phyloP scores from a whole-genome alignment of 2,113 vertebrate genomes.

The Vidua chalybeata region DNA sequence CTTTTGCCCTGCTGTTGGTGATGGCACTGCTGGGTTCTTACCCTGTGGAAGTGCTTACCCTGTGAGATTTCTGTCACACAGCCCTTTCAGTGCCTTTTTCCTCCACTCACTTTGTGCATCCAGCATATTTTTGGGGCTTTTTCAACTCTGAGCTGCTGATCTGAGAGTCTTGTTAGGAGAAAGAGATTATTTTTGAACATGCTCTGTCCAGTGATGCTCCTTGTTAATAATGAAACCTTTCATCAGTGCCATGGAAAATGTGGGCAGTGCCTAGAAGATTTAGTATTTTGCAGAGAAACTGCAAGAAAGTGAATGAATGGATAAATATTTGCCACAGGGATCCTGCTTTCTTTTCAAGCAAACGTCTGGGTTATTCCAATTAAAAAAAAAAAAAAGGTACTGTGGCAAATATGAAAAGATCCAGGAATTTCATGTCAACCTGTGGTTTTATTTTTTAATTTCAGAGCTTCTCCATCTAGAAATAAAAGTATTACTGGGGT shows the following conservation, averaged over 20 bases:
- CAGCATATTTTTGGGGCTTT: background rate
- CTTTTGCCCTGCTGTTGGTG: too few relatives aligned
- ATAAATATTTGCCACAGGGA: background rate
- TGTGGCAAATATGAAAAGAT: background rate
- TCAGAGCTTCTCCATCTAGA: background rate
- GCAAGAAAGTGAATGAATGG: background rate
- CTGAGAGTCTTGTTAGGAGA: background rate
- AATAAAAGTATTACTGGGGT: background rate
- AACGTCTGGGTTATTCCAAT: background rate
- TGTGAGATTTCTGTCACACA: background rate
- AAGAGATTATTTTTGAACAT: background rate
- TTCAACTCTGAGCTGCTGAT: background rate
- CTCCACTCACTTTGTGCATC: rapidly evolving
- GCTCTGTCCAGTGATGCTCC: background rate
- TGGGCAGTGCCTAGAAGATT: background rate
- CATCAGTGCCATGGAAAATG: background rate
- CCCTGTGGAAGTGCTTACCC: too few relatives aligned
- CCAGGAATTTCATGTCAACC: background rate
- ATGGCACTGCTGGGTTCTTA: background rate
- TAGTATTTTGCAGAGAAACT: background rate
- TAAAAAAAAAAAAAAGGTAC: background rate
- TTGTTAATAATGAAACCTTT: background rate
- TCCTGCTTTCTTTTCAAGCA: background rate
- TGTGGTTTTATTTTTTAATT: background rate
- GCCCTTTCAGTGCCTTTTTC: background rate